Evolutionary conservation across 2,797 vertebrate genomes (phyloP).

Genomic region (Rhinella marina): DNA sequence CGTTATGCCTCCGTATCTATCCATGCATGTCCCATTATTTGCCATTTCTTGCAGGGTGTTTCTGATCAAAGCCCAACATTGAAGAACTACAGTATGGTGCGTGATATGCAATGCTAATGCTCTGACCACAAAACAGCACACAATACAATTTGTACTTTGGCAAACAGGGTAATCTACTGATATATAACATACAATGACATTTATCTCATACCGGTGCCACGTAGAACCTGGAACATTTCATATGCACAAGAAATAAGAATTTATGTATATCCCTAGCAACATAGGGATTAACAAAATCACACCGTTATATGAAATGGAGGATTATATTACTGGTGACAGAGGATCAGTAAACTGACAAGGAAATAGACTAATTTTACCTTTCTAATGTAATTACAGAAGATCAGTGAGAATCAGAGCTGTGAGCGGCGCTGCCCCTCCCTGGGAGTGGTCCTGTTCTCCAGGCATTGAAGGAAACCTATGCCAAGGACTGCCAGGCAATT

Average conservation of each 20-base stretch:
- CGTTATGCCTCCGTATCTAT: too few species aligned
- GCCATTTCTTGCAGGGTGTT: too few species aligned
- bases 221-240: not conserved
- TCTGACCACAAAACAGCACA: too few species aligned
- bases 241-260: not conserved
- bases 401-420: not conserved
- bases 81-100: too few species aligned
- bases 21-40: too few species aligned
- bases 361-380: not conserved
- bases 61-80: too few species aligned
- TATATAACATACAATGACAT: not conserved
- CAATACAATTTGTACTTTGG: not conserved
- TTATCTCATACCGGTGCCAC: not conserved
- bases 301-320: not conserved
- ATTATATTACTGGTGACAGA: not conserved
- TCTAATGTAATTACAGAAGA: constrained; percentile 13
- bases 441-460: constrained; percentile 14
- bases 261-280: not conserved
- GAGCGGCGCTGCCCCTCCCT: not conserved
- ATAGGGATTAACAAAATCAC: not conserved
- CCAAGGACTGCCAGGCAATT: constrained; percentile 24
- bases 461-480: not conserved
- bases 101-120: too few species aligned
- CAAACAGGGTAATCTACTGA: not conserved
- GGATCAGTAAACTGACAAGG: not conserved